Percentiles rank a stretch among this genome's conserved stretches.
phyloP scores from a whole-genome alignment of 2,113 vertebrate genomes.

The Passer domesticus region DNA sequence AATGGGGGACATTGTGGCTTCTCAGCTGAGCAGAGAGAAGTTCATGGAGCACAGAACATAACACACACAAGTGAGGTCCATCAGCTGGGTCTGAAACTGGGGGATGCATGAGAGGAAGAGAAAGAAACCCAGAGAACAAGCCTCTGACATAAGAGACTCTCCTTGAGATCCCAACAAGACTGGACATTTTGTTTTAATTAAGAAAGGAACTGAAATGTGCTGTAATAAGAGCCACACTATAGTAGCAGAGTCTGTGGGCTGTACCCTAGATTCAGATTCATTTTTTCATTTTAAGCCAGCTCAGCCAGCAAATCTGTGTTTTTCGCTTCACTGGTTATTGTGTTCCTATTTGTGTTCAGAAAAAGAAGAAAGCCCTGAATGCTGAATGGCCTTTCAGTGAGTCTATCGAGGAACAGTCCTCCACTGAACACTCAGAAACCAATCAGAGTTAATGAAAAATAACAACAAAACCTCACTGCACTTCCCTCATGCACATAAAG shows the following conservation, averaged over 20 bases:
- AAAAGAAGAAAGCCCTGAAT: background rate
- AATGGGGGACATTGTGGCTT: background rate
- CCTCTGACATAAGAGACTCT: background rate
- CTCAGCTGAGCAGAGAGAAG: background rate
- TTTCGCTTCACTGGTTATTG: background rate
- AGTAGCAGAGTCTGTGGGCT: background rate
- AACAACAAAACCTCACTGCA: background rate
- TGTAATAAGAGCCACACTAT: background rate
- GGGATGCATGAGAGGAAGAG: background rate
- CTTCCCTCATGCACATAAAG: background rate
- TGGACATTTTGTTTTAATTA: background rate
- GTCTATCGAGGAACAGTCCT: background rate
- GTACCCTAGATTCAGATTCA: background rate
- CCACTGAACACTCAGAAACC: background rate
- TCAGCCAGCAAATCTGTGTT: conserved; percentile 25
- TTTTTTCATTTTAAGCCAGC: background rate
- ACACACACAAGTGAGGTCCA: background rate
- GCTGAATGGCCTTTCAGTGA: background rate
- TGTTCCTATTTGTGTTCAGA: background rate
- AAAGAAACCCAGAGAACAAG: background rate
- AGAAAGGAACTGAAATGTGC: background rate
- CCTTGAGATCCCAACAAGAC: background rate
- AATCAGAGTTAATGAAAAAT: background rate
- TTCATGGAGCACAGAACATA: background rate
- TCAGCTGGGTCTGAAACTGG: background rate